Conservation (phyloP, 2,888 invertebrate species). For the Meganola albula region DNA sequence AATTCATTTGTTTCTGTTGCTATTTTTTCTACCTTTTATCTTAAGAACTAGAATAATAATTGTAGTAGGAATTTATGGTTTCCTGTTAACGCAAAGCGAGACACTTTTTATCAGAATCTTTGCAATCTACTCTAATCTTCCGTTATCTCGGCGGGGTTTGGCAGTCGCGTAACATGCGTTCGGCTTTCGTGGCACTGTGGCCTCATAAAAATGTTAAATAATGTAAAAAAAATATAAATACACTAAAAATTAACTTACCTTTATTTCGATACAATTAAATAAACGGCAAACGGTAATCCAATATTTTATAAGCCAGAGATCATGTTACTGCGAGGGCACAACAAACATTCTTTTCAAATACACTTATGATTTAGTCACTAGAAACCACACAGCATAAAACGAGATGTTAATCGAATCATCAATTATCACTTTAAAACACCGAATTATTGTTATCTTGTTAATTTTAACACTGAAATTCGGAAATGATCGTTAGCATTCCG, state of each 20-base stretch:
- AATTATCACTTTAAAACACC: slow-evolving; percentile 52
- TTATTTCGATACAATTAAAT: slow-evolving; percentile 54
- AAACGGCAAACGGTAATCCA: slow-evolving; percentile 71
- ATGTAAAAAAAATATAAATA: too few species aligned
- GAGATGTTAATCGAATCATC: slow-evolving; percentile 39
- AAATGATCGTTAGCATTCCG: slow-evolving; percentile 52
- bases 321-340: slow-evolving; percentile 69
- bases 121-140: slow-evolving; percentile 63
- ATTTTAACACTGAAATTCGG: slow-evolving; percentile 62
- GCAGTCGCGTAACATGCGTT: slow-evolving; percentile 44
- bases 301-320: slow-evolving; percentile 68
- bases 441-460: slow-evolving; percentile 56
- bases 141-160: slow-evolving; percentile 59
- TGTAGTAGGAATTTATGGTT: too few species aligned
- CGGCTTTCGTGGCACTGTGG: slow-evolving; percentile 59
- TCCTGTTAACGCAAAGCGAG: too few species aligned
- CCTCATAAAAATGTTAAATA: slow-evolving; percentile 20
- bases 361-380: slow-evolving; percentile 56
- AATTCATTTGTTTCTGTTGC: slow-evolving; percentile 21
- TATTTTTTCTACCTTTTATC: too few species aligned
- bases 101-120: slow-evolving; percentile 67
- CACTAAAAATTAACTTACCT: slow-evolving; percentile 63
- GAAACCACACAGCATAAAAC: slow-evolving; percentile 51
- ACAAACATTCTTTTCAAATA: slow-evolving; percentile 63
- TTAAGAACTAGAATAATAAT: too few species aligned